Base-by-base conservation (phyloP, 2,888 invertebrate genomes). In the Hydrotaea diabolus region DNA sequence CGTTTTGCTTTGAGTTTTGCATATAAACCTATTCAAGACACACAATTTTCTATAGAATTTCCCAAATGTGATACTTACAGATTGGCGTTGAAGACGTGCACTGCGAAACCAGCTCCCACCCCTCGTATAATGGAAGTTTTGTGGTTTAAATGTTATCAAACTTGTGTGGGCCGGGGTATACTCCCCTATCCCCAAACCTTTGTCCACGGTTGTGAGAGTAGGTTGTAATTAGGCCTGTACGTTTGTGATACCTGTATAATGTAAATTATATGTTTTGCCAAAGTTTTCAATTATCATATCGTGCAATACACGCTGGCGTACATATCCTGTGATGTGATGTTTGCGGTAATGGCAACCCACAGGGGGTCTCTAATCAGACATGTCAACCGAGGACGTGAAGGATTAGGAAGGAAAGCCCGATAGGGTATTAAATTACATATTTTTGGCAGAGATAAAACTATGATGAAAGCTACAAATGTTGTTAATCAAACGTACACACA, bases 201-300 rank as follows among this genome's bases (percentile, higher is more conserved):
- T 17, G 19, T 55, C 19, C 21, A 31, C 49, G 15, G 13, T 49
- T 49, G 31, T 31, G 13, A 2, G n/a, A 49, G n/a, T 31, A 31
- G n/a, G 15, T 2, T 21, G 21, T 55, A 55, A 55, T 55, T 55
- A 55, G 2, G n/a, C n/a, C 2, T 31, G 7, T 31, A 31, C 7
- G 31, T 7, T 4, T 55, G 23, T 55, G 55, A 55, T 55, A 55
- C 55, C 55, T 55, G 55, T 55, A 23, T 55, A 55, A 23, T 55
- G 21, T 9, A 19, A 55, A 21, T 2, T 55, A 15, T 55, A 23
- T 21, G 19, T 66, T 2, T 66, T 66, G 66, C 13, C 66, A 66
- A 66, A 66, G 66, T 66, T 66, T 66, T 66, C 43, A 66, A 66
- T 39, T 66, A 66, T 66, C 39, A 11, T 21, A 19, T 39, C 66